phyloP scores from a whole-genome alignment of 2,797 vertebrate species.

The Nannoperca obscura region DNA sequence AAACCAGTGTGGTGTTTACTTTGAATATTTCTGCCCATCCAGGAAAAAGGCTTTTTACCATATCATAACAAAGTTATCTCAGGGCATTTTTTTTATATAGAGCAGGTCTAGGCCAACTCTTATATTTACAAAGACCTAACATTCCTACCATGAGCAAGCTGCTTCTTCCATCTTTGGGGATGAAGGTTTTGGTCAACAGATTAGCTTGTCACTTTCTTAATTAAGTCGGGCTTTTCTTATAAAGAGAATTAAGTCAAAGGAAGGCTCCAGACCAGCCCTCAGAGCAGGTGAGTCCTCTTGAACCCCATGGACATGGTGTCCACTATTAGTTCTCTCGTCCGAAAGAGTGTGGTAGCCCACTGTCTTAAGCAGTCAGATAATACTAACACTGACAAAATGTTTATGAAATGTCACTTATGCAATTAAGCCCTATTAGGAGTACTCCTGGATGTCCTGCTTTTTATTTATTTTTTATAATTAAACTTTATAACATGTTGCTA shows the following conservation, averaged over 20 bases:
- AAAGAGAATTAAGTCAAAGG: slow-evolving; percentile 96
- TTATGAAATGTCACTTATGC: not conserved
- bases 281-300: slow-evolving; percentile 93
- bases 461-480: not conserved
- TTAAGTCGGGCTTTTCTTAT: slow-evolving; percentile 91
- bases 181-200: slow-evolving; percentile 53
- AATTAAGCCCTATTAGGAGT: not conserved
- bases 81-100: too few relatives aligned
- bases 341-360: slow-evolving; percentile 90
- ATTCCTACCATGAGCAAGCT: too few relatives aligned
- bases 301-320: slow-evolving; percentile 94
- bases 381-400: slow-evolving; percentile 8
- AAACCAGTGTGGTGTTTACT: too few relatives aligned
- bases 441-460: not conserved
- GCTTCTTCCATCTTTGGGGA: slow-evolving; percentile 52
- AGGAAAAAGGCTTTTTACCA: too few relatives aligned
- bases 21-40: slow-evolving; percentile 39
- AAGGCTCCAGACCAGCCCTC: slow-evolving; percentile 93
- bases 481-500: not conserved
- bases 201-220: slow-evolving; percentile 1
- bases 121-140: too few relatives aligned
- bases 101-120: too few relatives aligned
- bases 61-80: too few relatives aligned
- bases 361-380: not conserved
- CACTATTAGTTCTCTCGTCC: slow-evolving; percentile 86